A percentile compares a stretch with the other conserved stretches of the same genome.
Conservation (phyloP, 2,888 invertebrate species). For the Tenthredo livida region DNA sequence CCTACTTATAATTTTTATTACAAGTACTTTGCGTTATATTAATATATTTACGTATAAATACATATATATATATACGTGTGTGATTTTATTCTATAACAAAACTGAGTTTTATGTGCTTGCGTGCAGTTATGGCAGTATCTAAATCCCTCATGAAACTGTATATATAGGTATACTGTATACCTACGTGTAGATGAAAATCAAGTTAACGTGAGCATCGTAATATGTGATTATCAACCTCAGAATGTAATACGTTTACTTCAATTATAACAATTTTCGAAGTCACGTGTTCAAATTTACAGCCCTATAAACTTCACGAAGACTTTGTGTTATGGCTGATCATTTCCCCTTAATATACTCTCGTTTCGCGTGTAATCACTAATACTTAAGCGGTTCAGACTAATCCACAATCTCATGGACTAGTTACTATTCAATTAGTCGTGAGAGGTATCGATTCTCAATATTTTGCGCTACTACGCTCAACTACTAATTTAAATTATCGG, state of each 20-base stretch:
- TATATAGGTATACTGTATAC: background rate
- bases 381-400: background rate
- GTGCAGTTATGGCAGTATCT: background rate
- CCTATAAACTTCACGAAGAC: background rate
- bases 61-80: background rate
- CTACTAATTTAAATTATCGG: background rate
- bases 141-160: background rate
- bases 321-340: background rate
- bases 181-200: background rate
- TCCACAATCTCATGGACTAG: background rate
- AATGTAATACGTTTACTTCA: background rate
- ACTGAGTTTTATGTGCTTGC: background rate
- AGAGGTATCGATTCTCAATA: background rate
- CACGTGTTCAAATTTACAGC: background rate
- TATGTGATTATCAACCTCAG: constrained; percentile 5
- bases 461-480: background rate
- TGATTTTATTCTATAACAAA: background rate
- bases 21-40: background rate
- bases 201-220: background rate
- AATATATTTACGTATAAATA: background rate
- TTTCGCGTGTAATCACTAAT: background rate
- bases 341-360: background rate
- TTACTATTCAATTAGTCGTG: background rate
- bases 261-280: background rate
- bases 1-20: background rate